Evolutionary conservation across 2,113 vertebrate species (phyloP), one percentile per base, ranked within the genome.

Genomic region (Odocoileus virginianus): DNA sequence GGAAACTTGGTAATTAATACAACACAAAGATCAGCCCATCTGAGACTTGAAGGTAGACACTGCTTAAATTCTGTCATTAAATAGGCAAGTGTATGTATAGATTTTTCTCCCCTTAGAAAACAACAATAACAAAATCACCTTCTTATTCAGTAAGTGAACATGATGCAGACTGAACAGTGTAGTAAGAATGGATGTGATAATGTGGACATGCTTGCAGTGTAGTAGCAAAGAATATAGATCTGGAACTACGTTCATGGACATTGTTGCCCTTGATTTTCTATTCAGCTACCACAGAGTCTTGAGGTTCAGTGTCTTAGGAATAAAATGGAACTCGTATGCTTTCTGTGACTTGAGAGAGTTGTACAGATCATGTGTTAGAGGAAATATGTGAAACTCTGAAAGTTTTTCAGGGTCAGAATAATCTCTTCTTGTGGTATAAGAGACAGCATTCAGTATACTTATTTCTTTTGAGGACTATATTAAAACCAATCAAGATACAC

Each of bases 401-500:
- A 89, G 33, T 54, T 21, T 76, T 89, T 64, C 17, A 47, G 21
- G 57, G 55, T 36, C 54, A 92, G n/a, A 76, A 91, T 13, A 57
- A 85, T 25, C 3, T 93, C 55, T 47, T 71, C 54, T 83, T 45
- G 11, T 13, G 52, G 21, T 55, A 60, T 2, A n/a, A 93, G 33
- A 52, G 79, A 74, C 60, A 21, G 4, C 55, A 88, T 64, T 84
- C 52, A 67, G 71, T 13, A 74, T 23, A n/a, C 45, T 78, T 78
- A 54, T 30, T 89, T 87, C 15, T 79, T 88, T 81, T 52, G 4
- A 88, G 2, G 6, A 45, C 16, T n/a, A 36, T 3, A 54, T 14
- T 58, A 87, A 92, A 36, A 89, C 23, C 16, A 89, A 84, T 50
- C 23, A 82, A 94, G 87, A 91, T 16, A 50, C 27, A 45, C 61